Evolutionary conservation across 64 coral and sea anemone species (phyloP).

Genomic region (Actinia equina): DNA sequence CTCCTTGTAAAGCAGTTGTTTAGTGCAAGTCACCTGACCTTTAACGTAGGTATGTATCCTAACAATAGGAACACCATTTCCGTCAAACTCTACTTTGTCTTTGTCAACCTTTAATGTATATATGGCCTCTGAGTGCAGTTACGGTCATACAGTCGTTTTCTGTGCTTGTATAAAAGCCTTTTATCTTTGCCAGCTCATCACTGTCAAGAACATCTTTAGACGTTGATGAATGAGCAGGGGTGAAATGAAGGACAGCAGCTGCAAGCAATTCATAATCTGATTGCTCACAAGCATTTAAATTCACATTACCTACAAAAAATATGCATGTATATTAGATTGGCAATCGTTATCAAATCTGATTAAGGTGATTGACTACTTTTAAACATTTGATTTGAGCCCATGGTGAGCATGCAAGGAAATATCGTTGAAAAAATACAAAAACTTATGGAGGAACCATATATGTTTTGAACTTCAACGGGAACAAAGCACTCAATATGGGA

Average conservation of each 20-base stretch:
- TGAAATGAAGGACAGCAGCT: conserved; percentile 7
- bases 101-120: background rate
- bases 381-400: background rate
- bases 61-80: conserved; percentile 21
- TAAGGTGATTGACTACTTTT: background rate
- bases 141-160: background rate
- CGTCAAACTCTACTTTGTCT: background rate
- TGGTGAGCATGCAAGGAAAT: no score
- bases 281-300: background rate
- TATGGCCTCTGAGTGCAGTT: conserved; percentile 22
- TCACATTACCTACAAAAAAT: conserved; percentile 4
- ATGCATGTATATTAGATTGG: no score
- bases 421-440: no score
- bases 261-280: conserved; percentile 21
- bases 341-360: background rate
- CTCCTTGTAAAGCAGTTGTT: no score
- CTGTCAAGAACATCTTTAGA: no score
- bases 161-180: no score
- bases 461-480: no score
- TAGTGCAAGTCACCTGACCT: background rate
- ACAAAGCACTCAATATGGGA: no score
- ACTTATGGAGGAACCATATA: no score
- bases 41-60: background rate
- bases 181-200: no score
- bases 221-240: background rate